Base-by-base conservation (phyloP, 2,797 vertebrate genomes). In the Characodon lateralis region DNA sequence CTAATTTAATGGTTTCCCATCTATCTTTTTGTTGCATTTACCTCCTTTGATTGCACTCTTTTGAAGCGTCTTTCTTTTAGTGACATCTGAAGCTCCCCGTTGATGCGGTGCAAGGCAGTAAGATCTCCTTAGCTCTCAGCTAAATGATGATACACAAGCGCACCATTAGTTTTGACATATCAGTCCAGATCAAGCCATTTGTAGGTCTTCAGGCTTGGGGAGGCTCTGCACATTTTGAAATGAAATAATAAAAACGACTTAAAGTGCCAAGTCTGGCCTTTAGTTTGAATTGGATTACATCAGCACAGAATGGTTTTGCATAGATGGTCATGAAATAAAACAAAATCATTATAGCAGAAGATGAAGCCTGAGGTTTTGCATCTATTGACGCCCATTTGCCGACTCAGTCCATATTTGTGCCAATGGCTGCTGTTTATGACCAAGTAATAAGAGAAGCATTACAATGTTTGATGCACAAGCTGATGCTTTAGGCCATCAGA, bases 141-240 rank as follows among this genome's bases (percentile, higher is more conserved):
- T 80, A 76, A 88, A 74, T 46, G 51, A 83, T 61, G 66, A 41
- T 28, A 66, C 79, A 61, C 31, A 24, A 71, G 31, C 72, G 35
- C 46, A 71, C 56, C 65, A 48, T 83, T 81, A 74, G 53, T 55
- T 83, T 76, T 72, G 46, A 73, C 53, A 74, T 22, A 69, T 69
- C 28, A 20, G 70, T 48, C 13, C 68, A 72, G 58, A 63, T 65
- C 39, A 61, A 39, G 28, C 13, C 43, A 59, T 58, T 70, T 79
- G 22, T 59, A 13, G 24, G 53, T 79, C 22, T 61, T 69, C 65
- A 74, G 51, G 53, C 39, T 74, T 55, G 56, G 43, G 14, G 71
- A 50, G 51, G 53, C 63, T 56, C 20, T 14, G 51, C 50, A 66
- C 72, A 65, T 31, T 59, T 63, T 59, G n/a, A 24, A 68, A 58